Percentiles rank a stretch among this genome's conserved stretches.
These are phyloP conservation scores for Pteropus alecto DNA, from an alignment of 2,113 vertebrate species.

Conservation along the genomic window DNA sequence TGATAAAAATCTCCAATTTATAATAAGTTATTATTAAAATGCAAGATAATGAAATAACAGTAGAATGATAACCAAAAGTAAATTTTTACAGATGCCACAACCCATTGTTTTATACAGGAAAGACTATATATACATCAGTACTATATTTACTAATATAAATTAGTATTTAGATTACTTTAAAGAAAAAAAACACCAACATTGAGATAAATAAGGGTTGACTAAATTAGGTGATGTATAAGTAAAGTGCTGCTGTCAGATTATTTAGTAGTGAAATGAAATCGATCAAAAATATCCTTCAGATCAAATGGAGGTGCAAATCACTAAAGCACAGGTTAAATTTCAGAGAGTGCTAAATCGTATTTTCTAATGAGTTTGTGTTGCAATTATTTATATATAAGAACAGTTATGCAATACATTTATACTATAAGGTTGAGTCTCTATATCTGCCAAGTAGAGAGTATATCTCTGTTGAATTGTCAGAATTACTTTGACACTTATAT, in stretches of 20 bases:
- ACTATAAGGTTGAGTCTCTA: not conserved
- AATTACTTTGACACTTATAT: not conserved
- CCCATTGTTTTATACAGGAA: not conserved
- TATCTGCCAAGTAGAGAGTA: not conserved
- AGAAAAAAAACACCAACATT: not conserved
- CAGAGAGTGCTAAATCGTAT: not conserved
- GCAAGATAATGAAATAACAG: not conserved
- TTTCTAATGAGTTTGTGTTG: not conserved
- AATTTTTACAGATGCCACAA: not conserved
- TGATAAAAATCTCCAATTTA: not conserved
- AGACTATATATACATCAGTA: not conserved
- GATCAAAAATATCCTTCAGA: not conserved
- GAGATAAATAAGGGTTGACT: not conserved
- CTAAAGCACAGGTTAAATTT: not conserved
- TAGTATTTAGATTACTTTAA: not conserved
- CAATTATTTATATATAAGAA: not conserved
- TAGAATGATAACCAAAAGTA: not conserved
- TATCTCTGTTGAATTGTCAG: not conserved
- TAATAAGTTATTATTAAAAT: not conserved
- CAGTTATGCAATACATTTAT: not conserved
- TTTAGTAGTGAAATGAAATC: not conserved
- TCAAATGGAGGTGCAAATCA: not conserved
- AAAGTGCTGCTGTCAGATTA: not conserved
- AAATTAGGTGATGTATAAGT: not conserved
- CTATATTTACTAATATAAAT: not conserved